Conservation (phyloP, 2,113 vertebrate genomes). For the Parotia lawesii region DNA sequence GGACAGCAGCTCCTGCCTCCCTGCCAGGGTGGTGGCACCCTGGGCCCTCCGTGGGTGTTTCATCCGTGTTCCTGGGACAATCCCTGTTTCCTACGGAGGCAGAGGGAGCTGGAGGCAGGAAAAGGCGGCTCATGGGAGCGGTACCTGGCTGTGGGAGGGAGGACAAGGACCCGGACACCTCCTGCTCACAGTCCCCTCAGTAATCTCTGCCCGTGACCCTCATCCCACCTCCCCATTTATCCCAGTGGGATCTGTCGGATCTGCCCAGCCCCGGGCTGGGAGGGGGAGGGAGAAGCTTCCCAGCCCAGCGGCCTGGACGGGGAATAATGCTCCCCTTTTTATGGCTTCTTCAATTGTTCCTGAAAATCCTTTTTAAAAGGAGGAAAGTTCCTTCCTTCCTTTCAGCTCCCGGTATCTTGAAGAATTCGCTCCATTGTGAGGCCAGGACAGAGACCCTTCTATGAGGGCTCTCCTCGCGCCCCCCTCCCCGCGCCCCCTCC, state of each 20-base stretch:
- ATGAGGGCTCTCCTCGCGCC: conserved; percentile 70
- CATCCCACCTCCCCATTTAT: rapidly evolving
- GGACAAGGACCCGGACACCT: background rate
- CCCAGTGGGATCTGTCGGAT: rapidly evolving
- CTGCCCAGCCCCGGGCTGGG: background rate
- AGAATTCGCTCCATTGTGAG: conserved; percentile 82
- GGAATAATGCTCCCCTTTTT: conserved; percentile 53
- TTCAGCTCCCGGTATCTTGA: conserved; percentile 72
- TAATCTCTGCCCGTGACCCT: rapidly evolving
- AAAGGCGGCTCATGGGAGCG: rapidly evolving
- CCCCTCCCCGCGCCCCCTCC: conserved; percentile 62
- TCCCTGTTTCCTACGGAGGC: rapidly evolving
- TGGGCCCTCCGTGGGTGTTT: rapidly evolving
- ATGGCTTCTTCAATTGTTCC: conserved; percentile 63
- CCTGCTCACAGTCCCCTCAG: rapidly evolving
- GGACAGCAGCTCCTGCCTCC: background rate
- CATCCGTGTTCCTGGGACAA: rapidly evolving
- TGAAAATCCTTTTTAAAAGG: conserved; percentile 55
- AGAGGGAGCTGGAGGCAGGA: background rate
- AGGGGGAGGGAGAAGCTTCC: background rate
- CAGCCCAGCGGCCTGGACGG: conserved; percentile 6
- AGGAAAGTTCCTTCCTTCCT: conserved; percentile 58
- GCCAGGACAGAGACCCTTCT: conserved; percentile 87
- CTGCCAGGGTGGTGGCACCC: background rate
- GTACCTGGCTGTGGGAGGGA: background rate